A percentile compares a stretch with the other conserved stretches of the same genome.
Evolutionary conservation across 1,140 invertebrate genomes (phyloP).

Genomic region (Pemphigus obesinymphae): DNA sequence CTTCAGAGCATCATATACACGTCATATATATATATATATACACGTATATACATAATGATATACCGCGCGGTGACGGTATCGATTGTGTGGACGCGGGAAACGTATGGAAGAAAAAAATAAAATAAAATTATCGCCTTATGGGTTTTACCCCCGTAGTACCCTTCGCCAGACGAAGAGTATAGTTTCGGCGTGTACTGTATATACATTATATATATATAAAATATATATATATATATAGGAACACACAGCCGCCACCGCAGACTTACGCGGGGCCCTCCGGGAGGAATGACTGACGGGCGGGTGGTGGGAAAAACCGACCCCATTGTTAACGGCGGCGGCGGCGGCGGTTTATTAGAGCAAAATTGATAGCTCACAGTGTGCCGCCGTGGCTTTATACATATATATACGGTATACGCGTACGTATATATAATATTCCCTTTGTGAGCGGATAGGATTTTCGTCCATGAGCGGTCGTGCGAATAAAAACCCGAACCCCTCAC

Average conservation of each 20-base stretch:
- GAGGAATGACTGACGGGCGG: too few species aligned
- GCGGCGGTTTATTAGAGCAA: conserved; percentile 1
- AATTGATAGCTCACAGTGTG: conserved; percentile 39
- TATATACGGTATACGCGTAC: too few species aligned
- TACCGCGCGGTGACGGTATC: not conserved
- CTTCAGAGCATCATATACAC: too few species aligned
- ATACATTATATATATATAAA: not conserved
- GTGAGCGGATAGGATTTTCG: conserved; percentile 4
- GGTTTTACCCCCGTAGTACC: not conserved
- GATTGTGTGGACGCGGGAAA: not conserved
- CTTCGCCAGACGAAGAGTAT: not conserved
- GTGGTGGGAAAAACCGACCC: too few species aligned
- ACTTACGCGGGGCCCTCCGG: too few species aligned
- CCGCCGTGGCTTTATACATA: too few species aligned
- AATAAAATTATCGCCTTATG: not conserved
- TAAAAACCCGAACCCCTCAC: too few species aligned
- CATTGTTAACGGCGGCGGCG: not conserved
- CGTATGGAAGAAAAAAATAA: not conserved
- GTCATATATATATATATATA: too few species aligned
- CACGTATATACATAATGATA: not conserved
- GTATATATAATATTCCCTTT: not conserved
- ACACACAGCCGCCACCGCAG: too few species aligned
- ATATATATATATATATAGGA: not conserved
- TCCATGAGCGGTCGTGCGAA: not conserved
- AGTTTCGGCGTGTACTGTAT: not conserved